A percentile compares a stretch with the other conserved stretches of the same genome.
Evolutionary conservation across 2,888 invertebrate species (phyloP).

Genomic region (Altica lythri): DNA sequence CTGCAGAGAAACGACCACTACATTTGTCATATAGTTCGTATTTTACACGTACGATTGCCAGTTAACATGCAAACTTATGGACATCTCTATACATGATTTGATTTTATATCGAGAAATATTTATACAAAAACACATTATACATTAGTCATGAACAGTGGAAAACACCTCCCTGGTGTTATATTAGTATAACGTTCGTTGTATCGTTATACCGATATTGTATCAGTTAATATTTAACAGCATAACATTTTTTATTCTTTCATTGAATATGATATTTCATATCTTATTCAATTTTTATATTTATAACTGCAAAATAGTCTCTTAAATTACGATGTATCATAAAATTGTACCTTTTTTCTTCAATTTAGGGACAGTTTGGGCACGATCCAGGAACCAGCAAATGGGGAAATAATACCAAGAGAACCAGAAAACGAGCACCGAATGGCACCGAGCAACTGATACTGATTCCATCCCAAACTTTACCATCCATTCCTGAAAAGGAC

Average conservation of each 20-base stretch:
- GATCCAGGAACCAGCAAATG: too few relatives aligned
- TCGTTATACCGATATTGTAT: conserved; percentile 29
- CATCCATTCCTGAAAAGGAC: too few relatives aligned
- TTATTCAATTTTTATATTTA: too few relatives aligned
- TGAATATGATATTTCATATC: conserved; percentile 9
- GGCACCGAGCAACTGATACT: too few relatives aligned
- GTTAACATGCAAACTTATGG: conserved; percentile 50
- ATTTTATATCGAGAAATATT: conserved; percentile 48
- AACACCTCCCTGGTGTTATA: conserved; percentile 39
- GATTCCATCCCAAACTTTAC: too few relatives aligned
- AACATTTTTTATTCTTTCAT: conserved; percentile 6
- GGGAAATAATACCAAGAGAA: too few relatives aligned
- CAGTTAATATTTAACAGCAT: conserved; percentile 18
- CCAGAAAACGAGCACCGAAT: too few relatives aligned
- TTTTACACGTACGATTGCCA: conserved; percentile 51
- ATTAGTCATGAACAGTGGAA: conserved; percentile 36
- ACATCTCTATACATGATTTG: conserved; percentile 47
- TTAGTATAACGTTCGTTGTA: conserved; percentile 34
- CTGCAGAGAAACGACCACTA: conserved; percentile 43
- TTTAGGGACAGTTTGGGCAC: too few relatives aligned
- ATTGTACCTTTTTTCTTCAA: too few relatives aligned
- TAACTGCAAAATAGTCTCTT: too few relatives aligned
- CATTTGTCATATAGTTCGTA: conserved; percentile 51
- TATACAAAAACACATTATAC: conserved; percentile 42
- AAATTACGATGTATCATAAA: too few relatives aligned